phyloP scores from a whole-genome alignment of 2,113 vertebrate genomes.

The Pavo muticus region DNA sequence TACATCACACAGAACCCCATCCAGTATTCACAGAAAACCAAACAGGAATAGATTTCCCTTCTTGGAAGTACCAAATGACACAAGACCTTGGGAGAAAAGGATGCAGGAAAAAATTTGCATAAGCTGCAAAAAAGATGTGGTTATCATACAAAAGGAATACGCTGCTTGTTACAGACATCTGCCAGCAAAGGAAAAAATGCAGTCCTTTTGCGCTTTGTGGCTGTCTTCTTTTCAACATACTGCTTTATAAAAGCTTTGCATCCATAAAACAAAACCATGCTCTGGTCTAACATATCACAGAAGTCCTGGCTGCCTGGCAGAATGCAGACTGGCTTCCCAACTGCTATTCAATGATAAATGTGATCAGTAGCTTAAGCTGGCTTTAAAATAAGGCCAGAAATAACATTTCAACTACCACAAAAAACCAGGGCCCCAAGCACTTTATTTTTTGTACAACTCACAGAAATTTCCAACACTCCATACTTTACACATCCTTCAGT shows the following conservation, averaged over 20 bases:
- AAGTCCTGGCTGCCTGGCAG: background rate
- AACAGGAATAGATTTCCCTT: background rate
- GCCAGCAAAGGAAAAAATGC: background rate
- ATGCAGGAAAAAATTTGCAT: background rate
- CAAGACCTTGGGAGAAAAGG: background rate
- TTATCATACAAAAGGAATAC: background rate
- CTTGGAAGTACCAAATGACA: background rate
- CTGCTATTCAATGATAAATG: background rate
- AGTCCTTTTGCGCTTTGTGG: background rate
- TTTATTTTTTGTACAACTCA: background rate
- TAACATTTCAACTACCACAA: background rate
- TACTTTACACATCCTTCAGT: slow-evolving; percentile 38
- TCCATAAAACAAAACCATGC: background rate
- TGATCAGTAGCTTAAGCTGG: background rate
- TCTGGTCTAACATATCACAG: background rate
- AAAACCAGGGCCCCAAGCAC: background rate
- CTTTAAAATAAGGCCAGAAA: slow-evolving; percentile 51
- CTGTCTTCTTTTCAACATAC: background rate
- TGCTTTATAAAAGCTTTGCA: background rate
- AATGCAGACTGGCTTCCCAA: background rate
- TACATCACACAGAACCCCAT: background rate
- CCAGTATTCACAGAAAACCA: background rate
- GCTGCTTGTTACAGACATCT: background rate
- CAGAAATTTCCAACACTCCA: slow-evolving; percentile 32
- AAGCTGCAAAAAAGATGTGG: background rate